phyloP scores from a whole-genome alignment of 2,797 vertebrate species.

The Rhinatrema bivittatum region DNA sequence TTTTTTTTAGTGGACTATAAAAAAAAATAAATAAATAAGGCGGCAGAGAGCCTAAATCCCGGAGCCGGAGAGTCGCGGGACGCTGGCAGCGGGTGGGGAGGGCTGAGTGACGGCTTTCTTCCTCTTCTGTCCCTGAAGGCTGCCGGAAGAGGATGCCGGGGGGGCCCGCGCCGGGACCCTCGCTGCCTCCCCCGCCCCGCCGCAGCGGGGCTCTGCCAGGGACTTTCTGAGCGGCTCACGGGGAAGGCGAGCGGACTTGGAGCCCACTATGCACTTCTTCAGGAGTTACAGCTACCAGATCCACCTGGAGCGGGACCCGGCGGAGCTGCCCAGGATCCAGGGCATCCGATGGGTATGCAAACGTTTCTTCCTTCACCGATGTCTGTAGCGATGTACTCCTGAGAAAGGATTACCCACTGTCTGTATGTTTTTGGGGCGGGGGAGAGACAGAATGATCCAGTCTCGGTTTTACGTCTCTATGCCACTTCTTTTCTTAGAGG shows the following conservation, averaged over 20 bases:
- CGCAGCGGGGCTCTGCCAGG: neutral
- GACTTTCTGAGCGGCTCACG: too few species aligned
- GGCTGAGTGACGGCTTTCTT: rapidly evolving
- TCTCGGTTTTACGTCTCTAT: too few species aligned
- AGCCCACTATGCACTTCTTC: constrained; percentile 57
- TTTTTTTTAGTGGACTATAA: rapidly evolving
- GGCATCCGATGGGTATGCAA: constrained; percentile 60
- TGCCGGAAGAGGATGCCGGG: too few species aligned
- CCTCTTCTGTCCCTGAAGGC: too few species aligned
- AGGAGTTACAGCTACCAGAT: constrained; percentile 59
- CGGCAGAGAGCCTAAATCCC: too few species aligned
- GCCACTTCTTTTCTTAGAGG: too few species aligned
- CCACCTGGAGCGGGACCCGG: constrained; percentile 40
- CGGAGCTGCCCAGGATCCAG: constrained; percentile 39
- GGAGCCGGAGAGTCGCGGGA: neutral
- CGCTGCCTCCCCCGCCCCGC: rapidly evolving
- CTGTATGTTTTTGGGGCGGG: too few species aligned
- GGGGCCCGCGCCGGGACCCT: neutral
- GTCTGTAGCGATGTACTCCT: too few species aligned
- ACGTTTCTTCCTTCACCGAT: neutral
- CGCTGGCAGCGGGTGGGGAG: neutral
- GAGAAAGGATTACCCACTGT: too few species aligned
- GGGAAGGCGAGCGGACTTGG: too few species aligned
- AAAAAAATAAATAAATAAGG: too few species aligned
- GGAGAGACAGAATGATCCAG: too few species aligned